Conservation (phyloP, 1,140 invertebrate genomes). For the Drusus annulatus region DNA sequence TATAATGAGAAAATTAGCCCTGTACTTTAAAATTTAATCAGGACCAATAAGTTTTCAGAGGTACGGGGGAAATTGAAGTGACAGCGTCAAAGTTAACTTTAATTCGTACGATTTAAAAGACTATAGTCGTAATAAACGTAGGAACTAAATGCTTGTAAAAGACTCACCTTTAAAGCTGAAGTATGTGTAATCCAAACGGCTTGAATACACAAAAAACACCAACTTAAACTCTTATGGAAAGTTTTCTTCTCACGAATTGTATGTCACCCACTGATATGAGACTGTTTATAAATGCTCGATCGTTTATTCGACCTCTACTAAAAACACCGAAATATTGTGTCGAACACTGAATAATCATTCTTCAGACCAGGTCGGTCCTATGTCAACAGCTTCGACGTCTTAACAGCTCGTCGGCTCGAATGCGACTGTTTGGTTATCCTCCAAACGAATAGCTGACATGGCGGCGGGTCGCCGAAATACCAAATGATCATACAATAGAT, state of each 20-base stretch:
- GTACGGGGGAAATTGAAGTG: not conserved
- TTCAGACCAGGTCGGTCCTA: constrained; percentile 50
- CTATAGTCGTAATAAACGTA: not conserved
- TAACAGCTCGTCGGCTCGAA: constrained; percentile 32
- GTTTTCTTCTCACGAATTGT: constrained; percentile 50
- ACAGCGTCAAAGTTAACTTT: constrained; percentile 32
- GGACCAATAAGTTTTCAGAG: too few species aligned
- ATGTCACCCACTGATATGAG: constrained; percentile 50
- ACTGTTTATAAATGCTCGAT: constrained; percentile 49
- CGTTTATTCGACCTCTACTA: constrained; percentile 48
- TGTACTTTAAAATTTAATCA: too few species aligned
- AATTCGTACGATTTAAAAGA: not conserved
- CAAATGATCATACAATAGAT: not conserved
- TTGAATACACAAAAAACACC: constrained; percentile 45
- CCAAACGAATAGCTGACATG: constrained; percentile 39
- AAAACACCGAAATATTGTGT: constrained; percentile 51
- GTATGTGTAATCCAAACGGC: constrained; percentile 43
- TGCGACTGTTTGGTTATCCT: constrained; percentile 28
- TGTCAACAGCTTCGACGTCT: constrained; percentile 43
- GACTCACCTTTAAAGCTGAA: constrained; percentile 45
- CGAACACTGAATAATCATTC: constrained; percentile 53
- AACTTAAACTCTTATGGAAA: constrained; percentile 49
- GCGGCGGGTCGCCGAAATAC: constrained; percentile 32
- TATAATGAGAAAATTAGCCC: too few species aligned
- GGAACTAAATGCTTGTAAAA: not conserved